phyloP scores from a whole-genome alignment of 2,888 invertebrate genomes.

The Lasioglossum zephyrum region DNA sequence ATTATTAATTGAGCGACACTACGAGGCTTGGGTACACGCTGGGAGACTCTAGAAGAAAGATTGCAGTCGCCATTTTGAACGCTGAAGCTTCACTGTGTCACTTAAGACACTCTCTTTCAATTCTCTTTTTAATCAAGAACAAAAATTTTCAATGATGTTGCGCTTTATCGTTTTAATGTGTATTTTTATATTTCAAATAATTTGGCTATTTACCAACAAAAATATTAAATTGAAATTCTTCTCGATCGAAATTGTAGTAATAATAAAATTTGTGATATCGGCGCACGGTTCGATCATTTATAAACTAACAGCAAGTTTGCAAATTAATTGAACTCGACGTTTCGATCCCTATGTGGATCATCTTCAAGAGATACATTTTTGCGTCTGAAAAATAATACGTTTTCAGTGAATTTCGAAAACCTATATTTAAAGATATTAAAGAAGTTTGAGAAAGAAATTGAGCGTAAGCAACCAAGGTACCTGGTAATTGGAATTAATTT shows the following conservation, averaged over 20 bases:
- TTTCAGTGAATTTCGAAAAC: too few species aligned
- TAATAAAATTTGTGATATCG: too few species aligned
- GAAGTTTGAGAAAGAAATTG: neutral
- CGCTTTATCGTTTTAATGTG: neutral
- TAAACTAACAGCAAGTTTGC: too few species aligned
- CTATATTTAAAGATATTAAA: neutral
- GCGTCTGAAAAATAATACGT: too few species aligned
- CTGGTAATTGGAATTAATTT: too few species aligned
- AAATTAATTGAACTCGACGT: too few species aligned
- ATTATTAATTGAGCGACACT: conserved; percentile 21
- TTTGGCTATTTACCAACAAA: too few species aligned
- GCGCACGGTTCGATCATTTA: too few species aligned
- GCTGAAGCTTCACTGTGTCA: neutral
- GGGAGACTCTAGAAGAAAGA: neutral
- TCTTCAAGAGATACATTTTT: too few species aligned
- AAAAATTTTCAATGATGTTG: neutral
- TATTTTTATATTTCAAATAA: neutral
- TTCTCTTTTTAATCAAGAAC: neutral
- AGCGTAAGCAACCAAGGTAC: neutral
- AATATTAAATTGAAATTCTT: too few species aligned
- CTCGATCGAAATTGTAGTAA: too few species aligned
- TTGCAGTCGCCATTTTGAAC: neutral
- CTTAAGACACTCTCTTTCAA: neutral
- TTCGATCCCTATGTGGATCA: too few species aligned
- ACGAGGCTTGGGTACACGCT: neutral